Conservation (phyloP, 2,113 vertebrate genomes). For the Nothoprocta perdicaria region DNA sequence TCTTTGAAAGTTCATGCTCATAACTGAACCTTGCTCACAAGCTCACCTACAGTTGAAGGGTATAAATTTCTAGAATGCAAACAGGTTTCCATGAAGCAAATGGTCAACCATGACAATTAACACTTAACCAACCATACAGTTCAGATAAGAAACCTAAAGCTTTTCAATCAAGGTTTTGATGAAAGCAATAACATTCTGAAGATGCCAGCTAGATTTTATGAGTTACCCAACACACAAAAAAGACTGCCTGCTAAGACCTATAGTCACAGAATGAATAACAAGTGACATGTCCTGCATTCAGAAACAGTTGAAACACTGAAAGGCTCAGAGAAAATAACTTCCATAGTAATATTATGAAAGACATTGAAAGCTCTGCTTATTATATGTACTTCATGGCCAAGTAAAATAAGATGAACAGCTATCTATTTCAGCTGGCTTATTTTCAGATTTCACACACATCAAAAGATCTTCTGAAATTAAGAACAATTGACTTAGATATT, state of each 20-base stretch:
- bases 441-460: neutral
- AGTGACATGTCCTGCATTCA: neutral
- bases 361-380: neutral
- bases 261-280: neutral
- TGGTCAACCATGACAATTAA: neutral
- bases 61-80: neutral
- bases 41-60: neutral
- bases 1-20: neutral
- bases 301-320: neutral
- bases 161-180: constrained; percentile 33
- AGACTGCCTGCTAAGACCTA: neutral
- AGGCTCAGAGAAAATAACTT: neutral
- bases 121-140: neutral
- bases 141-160: constrained; percentile 13
- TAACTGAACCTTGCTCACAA: neutral
- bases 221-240: neutral
- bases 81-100: neutral
- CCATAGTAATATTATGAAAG: neutral
- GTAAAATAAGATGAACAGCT: neutral
- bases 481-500: neutral
- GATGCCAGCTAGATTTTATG: neutral
- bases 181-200: constrained; percentile 19
- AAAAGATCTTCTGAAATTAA: neutral
- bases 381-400: neutral
- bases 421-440: neutral